A percentile compares a stretch with the other conserved stretches of the same genome.
These are phyloP conservation scores for Camelus bactrianus DNA, from an alignment of 2,113 vertebrate genomes.

Conservation along the genomic window DNA sequence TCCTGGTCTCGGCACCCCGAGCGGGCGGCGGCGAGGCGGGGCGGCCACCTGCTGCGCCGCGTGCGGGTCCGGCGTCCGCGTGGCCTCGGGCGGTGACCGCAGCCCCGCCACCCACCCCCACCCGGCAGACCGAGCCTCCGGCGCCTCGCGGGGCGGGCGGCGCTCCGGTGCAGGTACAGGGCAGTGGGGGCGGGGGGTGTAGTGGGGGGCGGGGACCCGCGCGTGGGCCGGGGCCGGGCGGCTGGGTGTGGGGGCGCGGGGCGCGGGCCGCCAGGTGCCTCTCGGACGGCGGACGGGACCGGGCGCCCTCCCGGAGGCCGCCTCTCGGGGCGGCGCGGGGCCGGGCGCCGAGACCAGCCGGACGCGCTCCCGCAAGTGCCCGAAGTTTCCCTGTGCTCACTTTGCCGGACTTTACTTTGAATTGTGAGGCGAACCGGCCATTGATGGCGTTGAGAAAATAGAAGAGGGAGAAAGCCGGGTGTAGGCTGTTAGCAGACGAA, in stretches of 20 bases:
- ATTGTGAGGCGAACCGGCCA: neutral
- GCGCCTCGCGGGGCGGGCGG: neutral
- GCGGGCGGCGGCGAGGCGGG: neutral
- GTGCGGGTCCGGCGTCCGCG: neutral
- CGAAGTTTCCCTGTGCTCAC: conserved; percentile 70
- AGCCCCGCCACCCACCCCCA: neutral
- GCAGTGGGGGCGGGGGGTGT: neutral
- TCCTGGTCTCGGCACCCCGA: neutral
- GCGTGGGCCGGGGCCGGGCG: neutral
- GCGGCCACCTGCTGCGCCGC: conserved; percentile 70
- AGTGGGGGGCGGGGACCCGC: neutral
- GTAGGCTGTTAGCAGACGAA: neutral
- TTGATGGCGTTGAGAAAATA: neutral
- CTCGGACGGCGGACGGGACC: neutral
- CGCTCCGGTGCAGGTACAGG: conserved; percentile 60
- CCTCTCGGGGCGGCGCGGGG: neutral
- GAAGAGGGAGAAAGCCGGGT: neutral
- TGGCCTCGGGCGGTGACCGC: neutral
- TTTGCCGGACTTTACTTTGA: conserved; percentile 66
- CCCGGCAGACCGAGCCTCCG: neutral
- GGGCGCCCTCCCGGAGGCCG: neutral
- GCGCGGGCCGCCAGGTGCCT: neutral
- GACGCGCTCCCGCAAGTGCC: neutral
- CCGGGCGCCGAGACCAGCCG: neutral
- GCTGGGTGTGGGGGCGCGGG: neutral